Percentiles rank a stretch among this genome's conserved stretches.
Evolutionary conservation across 2,888 invertebrate genomes (phyloP).

Genomic region (Julus scandinavius): DNA sequence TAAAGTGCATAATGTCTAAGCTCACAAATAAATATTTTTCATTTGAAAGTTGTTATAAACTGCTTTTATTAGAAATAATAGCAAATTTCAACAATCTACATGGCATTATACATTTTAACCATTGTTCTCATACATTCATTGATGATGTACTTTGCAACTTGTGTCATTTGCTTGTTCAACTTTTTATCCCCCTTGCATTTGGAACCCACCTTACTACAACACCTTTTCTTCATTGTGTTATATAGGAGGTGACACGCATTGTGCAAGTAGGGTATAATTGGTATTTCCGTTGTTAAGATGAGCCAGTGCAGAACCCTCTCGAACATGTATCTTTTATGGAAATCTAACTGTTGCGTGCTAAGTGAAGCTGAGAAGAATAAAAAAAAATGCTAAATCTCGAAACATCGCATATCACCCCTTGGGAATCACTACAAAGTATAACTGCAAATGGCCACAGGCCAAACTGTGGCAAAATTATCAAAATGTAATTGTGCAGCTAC

Average conservation of each 20-base stretch:
- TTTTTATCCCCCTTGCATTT: background rate
- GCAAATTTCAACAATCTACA: too few relatives aligned
- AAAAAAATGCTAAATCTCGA: background rate
- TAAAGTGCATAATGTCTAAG: background rate
- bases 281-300: slow-evolving; percentile 1
- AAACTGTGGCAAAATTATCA: background rate
- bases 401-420: background rate
- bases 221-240: slow-evolving; percentile 19
- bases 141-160: background rate
- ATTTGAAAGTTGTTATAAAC: too few relatives aligned
- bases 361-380: background rate
- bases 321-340: background rate
- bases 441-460: background rate
- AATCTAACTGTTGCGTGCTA: slow-evolving; percentile 32
- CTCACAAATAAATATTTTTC: too few relatives aligned
- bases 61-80: too few relatives aligned
- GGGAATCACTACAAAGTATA: background rate
- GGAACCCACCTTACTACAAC: background rate
- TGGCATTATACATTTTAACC: too few relatives aligned
- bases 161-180: background rate
- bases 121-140: too few relatives aligned
- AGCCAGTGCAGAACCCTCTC: slow-evolving; percentile 20
- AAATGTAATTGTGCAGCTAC: slow-evolving; percentile 3
- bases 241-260: slow-evolving; percentile 3
- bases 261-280: slow-evolving; percentile 4